Conservation (phyloP, 2,797 vertebrate genomes). For the Poeciliopsis presidionis region DNA sequence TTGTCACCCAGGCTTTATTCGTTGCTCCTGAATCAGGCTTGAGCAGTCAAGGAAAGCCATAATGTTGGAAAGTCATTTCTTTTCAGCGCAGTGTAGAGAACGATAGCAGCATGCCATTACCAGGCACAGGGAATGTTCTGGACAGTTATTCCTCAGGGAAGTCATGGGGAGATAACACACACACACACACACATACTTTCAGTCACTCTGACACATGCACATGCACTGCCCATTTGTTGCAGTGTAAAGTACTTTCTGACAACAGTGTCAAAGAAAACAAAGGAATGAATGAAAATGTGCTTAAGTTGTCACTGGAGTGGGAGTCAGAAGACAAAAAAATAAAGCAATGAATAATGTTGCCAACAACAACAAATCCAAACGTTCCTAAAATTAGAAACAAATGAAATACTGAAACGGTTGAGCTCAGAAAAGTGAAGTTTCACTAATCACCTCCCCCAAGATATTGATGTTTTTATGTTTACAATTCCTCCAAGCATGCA, state of each 20-base stretch:
- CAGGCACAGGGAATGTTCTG: slow-evolving; percentile 50
- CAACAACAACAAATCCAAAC: background rate
- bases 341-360: background rate
- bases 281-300: slow-evolving; percentile 29
- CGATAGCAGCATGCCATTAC: slow-evolving; percentile 72
- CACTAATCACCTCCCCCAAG: slow-evolving; percentile 4
- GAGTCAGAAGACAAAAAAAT: background rate
- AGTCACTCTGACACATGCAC: slow-evolving; percentile 15
- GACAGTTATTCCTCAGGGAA: slow-evolving; percentile 64
- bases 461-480: slow-evolving; percentile 62
- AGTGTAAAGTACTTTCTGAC: slow-evolving; percentile 40
- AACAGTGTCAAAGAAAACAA: slow-evolving; percentile 36
- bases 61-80: slow-evolving; percentile 68
- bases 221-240: slow-evolving; percentile 36
- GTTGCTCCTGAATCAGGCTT: slow-evolving; percentile 53
- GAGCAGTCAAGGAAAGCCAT: slow-evolving; percentile 66
- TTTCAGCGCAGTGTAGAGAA: slow-evolving; percentile 43
- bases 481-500: background rate
- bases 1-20: slow-evolving; percentile 37
- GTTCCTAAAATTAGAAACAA: slow-evolving; percentile 13
- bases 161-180: slow-evolving; percentile 38
- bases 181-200: slow-evolving; percentile 24
- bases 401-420: slow-evolving; percentile 40
- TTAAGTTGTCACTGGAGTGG: slow-evolving; percentile 8
- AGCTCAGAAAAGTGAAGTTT: slow-evolving; percentile 23